These are phyloP conservation scores for Trachelus stipa DNA, from an alignment of 2,888 invertebrate genomes.

Conservation along the genomic window DNA sequence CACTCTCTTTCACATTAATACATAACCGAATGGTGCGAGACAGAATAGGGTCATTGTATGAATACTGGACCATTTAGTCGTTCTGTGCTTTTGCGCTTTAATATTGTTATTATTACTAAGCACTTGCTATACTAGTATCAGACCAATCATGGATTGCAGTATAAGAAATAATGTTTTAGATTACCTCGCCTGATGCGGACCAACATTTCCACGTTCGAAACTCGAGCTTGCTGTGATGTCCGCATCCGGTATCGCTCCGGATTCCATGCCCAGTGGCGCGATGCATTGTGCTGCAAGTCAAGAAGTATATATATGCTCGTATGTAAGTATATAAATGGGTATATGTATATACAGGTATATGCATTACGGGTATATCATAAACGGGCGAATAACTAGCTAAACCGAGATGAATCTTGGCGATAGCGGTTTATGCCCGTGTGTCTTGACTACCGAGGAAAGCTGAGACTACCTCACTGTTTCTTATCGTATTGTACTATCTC, in stretches of 20 bases:
- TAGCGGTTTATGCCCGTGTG: constrained; percentile 43
- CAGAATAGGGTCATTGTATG: not conserved
- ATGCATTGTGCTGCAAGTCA: constrained; percentile 70
- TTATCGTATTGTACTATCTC: constrained; percentile 50
- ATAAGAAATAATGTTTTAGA: constrained; percentile 19
- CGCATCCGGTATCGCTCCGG: constrained; percentile 72
- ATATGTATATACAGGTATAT: constrained; percentile 13
- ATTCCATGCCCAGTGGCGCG: constrained; percentile 75
- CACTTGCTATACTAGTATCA: not conserved
- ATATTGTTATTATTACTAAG: not conserved
- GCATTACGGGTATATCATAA: constrained; percentile 53
- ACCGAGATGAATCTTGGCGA: constrained; percentile 53
- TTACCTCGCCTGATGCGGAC: constrained; percentile 76
- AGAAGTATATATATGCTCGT: not conserved
- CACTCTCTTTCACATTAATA: not conserved
- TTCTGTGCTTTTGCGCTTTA: not conserved
- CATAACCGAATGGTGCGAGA: not conserved
- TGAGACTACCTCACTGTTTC: constrained; percentile 23
- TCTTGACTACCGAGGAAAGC: constrained; percentile 31
- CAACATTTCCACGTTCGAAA: constrained; percentile 74
- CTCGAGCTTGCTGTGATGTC: constrained; percentile 75
- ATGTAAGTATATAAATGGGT: not conserved
- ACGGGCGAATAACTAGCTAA: constrained; percentile 57
- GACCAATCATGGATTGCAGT: not conserved
- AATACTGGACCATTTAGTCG: not conserved